Conservation (phyloP, 2,888 invertebrate species). For the Liodrosophila aerea region DNA sequence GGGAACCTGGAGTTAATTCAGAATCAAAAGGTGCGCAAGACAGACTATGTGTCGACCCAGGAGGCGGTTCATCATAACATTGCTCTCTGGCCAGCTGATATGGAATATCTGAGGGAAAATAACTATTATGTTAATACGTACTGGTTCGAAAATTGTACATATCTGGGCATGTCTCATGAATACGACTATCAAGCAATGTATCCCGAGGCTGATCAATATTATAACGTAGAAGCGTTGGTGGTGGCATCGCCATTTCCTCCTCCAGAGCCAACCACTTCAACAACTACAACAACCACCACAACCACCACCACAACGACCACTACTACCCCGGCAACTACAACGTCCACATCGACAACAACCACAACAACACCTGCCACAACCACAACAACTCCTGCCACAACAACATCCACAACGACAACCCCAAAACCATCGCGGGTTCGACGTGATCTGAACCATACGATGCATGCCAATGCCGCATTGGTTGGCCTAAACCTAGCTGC, state of each 20-base stretch:
- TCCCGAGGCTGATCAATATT: conserved; percentile 84
- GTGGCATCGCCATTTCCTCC: conserved; percentile 87
- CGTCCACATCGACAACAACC: conserved; percentile 83
- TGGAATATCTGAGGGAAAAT: conserved; percentile 84
- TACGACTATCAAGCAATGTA: conserved; percentile 86
- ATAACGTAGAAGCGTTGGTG: conserved; percentile 88
- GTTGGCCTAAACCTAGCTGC: conserved; percentile 72
- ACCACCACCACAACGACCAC: conserved; percentile 83
- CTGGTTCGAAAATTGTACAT: conserved; percentile 91
- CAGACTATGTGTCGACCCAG: conserved; percentile 86
- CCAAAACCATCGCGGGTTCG: conserved; percentile 32
- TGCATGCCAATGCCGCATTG: conserved; percentile 71
- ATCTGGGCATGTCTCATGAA: conserved; percentile 86
- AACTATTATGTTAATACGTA: conserved; percentile 86
- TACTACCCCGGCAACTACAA: conserved; percentile 81
- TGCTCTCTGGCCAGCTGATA: conserved; percentile 85
- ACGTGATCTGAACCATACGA: conserved; percentile 66
- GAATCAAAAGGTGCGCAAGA: conserved; percentile 84
- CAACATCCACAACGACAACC: conserved; percentile 82
- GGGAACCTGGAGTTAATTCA: conserved; percentile 87
- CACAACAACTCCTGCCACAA: conserved; percentile 82
- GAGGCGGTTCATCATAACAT: conserved; percentile 85
- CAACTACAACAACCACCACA: conserved; percentile 83
- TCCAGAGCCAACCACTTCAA: conserved; percentile 80
- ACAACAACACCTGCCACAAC: conserved; percentile 82